These are phyloP conservation scores for Drosophila repleta DNA, from an alignment of 1,140 invertebrate species.

Conservation along the genomic window DNA sequence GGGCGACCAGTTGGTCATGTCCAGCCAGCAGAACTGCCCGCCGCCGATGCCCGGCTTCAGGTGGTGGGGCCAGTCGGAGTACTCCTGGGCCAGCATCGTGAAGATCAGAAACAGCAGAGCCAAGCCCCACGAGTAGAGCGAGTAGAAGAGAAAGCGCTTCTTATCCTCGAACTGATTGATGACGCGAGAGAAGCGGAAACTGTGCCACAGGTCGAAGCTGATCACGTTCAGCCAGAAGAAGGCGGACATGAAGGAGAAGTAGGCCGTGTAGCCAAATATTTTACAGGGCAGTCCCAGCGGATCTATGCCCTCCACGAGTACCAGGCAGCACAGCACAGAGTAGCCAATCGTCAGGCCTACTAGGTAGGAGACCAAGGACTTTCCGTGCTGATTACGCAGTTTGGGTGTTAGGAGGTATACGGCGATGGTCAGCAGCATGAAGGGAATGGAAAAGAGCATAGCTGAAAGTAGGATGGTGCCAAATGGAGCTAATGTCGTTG, in stretches of 20 bases:
- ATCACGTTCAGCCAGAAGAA: constrained; percentile 92
- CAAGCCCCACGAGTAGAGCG: constrained; percentile 89
- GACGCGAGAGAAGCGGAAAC: constrained; percentile 86
- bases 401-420: constrained; percentile 90
- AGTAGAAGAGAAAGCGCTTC: constrained; percentile 88
- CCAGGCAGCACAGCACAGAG: constrained; percentile 85
- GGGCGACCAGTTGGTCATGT: constrained; percentile 83
- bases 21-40: constrained; percentile 86
- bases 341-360: constrained; percentile 87
- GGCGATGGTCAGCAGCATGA: constrained; percentile 88
- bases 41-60: constrained; percentile 85
- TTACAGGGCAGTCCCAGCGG: constrained; percentile 49
- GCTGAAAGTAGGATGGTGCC: constrained; percentile 75
- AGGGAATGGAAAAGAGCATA: constrained; percentile 89
- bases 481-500: no score
- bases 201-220: constrained; percentile 91
- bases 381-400: constrained; percentile 89
- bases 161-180: constrained; percentile 84
- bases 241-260: constrained; percentile 90
- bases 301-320: constrained; percentile 77
- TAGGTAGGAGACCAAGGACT: constrained; percentile 90
- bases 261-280: constrained; percentile 86
- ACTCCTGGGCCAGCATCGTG: constrained; percentile 85
- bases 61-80: constrained; percentile 76
- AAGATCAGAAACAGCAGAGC: constrained; percentile 84